Evolutionary conservation across 1,140 invertebrate genomes (phyloP), one percentile per base, ranked within the genome.

Genomic region (Harlomillsia oculata): DNA sequence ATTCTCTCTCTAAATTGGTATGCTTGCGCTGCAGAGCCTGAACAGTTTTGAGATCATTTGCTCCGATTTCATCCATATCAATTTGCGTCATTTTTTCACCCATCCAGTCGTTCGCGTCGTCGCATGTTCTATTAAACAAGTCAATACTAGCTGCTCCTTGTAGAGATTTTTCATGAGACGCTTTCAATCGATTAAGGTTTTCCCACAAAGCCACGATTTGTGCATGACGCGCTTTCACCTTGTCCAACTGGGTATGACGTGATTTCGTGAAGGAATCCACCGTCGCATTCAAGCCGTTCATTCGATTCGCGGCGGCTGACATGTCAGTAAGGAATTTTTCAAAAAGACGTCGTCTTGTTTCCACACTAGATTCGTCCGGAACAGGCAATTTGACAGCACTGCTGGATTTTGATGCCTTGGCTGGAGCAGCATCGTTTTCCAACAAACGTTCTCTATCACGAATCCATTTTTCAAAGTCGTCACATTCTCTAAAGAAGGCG

Each of bases 401-500:
- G n/a, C n/a, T n/a, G n/a, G n/a, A n/a, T n/a, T n/a, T n/a, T n/a
- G n/a, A n/a, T n/a, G n/a, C n/a, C n/a, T n/a, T n/a, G 59, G 93
- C 89, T 14, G 81, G 77, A 13, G 80, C 80, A 63, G 96, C 91
- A 54, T 93, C 88, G 11, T 83, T 78, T 37, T 83, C 76, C 21
- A 97, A 74, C 72, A 94, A 79, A 67, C 87, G 84, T 71, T 95
- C 89, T 69, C 94, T 97, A 54, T 97, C 93, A 66, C 85, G 85
- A 68, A 97, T 94, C 95, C 95, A 98, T 61, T 85, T 84, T 72
- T 97, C 93, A 71, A 98, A 96, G 70, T 96, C 92, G 68, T 97
- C 91, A 74, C 94, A 98, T 69, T 98, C 93, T n/a, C 86, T 80
- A 71, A 93, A 94, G 75, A 97, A 97, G 28, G 84, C 85, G 71